phyloP scores from a whole-genome alignment of 2,797 vertebrate genomes.

The Nannoperca obscura region DNA sequence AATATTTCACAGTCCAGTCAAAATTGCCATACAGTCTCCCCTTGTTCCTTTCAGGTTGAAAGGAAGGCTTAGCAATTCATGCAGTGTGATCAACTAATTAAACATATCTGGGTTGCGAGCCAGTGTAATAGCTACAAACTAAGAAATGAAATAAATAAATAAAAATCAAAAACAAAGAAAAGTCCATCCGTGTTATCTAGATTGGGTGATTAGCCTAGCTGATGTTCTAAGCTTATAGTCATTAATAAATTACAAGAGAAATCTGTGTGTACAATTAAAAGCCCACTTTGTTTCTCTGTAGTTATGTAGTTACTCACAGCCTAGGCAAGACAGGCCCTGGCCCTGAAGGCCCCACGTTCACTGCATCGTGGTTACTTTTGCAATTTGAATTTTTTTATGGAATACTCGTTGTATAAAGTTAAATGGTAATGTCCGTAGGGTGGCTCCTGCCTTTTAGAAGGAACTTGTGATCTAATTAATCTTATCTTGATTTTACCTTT shows the following conservation, averaged over 20 bases:
- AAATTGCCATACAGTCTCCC: neutral
- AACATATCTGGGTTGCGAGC: neutral
- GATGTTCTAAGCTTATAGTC: neutral
- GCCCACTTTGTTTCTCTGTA: neutral
- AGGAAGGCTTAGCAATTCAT: neutral
- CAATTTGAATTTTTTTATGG: neutral
- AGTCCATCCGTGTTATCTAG: neutral
- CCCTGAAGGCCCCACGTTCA: neutral
- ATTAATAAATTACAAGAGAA: neutral
- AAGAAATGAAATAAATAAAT: neutral
- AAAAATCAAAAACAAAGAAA: neutral
- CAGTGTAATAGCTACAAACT: neutral
- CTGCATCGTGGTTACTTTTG: neutral
- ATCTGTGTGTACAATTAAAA: conserved; percentile 4
- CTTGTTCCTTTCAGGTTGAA: neutral
- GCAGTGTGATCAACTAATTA: conserved; percentile 2
- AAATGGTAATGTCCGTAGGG: neutral
- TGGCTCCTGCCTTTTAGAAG: neutral
- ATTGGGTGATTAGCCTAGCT: neutral
- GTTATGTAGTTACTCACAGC: neutral
- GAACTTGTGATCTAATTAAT: neutral
- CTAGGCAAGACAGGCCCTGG: neutral
- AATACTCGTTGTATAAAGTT: neutral
- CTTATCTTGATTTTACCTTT: neutral
- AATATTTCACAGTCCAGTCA: neutral